phyloP scores from a whole-genome alignment of 2,113 vertebrate genomes.

The Falcunculus frontatus region DNA sequence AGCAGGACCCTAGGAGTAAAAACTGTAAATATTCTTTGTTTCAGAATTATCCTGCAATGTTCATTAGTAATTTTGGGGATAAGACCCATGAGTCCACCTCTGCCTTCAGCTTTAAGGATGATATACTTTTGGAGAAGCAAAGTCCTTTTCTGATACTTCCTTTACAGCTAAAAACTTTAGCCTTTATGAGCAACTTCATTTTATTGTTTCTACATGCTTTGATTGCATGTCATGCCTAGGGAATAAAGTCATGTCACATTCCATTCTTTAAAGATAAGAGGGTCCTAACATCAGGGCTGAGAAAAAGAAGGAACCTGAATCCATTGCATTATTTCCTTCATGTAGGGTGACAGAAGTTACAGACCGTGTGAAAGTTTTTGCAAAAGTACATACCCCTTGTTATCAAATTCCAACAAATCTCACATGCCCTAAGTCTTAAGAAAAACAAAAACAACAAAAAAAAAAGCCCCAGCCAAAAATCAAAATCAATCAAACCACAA shows the following conservation, averaged over 20 bases:
- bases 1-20: neutral
- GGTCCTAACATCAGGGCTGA: neutral
- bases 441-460: neutral
- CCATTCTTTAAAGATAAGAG: neutral
- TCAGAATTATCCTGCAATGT: neutral
- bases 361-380: neutral
- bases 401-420: neutral
- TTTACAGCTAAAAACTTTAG: neutral
- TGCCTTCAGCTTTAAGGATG: neutral
- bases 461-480: neutral
- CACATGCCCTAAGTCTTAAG: fast-evolving
- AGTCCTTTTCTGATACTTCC: neutral
- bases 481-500: neutral
- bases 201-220: neutral
- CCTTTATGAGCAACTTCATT: neutral
- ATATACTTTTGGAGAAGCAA: neutral
- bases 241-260: neutral
- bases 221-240: neutral
- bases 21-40: neutral
- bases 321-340: neutral
- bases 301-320: neutral
- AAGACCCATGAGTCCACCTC: neutral
- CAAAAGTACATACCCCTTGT: neutral
- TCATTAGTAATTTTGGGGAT: neutral
- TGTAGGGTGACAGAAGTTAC: neutral